phyloP scores from a whole-genome alignment of 2,888 invertebrate genomes.

The Onchidella celtica region DNA sequence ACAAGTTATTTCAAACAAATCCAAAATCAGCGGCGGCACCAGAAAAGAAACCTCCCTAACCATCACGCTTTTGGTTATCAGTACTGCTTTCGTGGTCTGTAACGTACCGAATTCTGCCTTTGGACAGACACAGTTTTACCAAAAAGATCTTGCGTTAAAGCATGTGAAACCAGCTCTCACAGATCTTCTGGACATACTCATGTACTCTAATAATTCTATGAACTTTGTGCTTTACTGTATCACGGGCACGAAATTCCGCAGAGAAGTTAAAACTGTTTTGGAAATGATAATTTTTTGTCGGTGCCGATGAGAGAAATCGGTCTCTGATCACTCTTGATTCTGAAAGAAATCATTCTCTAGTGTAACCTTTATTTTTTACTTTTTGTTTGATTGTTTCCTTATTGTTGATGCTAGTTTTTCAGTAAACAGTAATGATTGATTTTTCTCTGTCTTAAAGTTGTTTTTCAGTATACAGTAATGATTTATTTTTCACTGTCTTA shows the following conservation, averaged over 20 bases:
- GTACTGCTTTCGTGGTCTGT: neutral
- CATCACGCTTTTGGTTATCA: neutral
- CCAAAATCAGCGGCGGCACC: neutral
- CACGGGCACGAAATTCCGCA: neutral
- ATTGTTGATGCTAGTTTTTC: neutral
- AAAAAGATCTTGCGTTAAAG: neutral
- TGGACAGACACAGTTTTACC: neutral
- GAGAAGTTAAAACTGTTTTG: neutral
- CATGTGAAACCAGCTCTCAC: neutral
- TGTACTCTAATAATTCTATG: neutral
- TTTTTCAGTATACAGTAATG: too few relatives aligned
- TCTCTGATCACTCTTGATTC: too few relatives aligned
- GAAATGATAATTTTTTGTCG: too few relatives aligned
- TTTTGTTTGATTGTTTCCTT: neutral
- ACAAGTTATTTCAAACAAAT: neutral
- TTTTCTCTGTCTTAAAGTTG: too few relatives aligned
- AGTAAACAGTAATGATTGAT: too few relatives aligned
- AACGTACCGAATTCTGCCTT: neutral
- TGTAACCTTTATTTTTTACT: neutral
- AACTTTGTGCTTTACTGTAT: neutral
- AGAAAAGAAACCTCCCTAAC: neutral
- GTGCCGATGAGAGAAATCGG: too few relatives aligned
- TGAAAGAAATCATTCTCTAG: neutral
- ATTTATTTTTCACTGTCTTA: too few relatives aligned
- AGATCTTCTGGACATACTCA: neutral